Percentiles rank a stretch among this genome's conserved stretches.
Conservation (phyloP, 1,140 invertebrate species). For the Sarcophaga peregrina region DNA sequence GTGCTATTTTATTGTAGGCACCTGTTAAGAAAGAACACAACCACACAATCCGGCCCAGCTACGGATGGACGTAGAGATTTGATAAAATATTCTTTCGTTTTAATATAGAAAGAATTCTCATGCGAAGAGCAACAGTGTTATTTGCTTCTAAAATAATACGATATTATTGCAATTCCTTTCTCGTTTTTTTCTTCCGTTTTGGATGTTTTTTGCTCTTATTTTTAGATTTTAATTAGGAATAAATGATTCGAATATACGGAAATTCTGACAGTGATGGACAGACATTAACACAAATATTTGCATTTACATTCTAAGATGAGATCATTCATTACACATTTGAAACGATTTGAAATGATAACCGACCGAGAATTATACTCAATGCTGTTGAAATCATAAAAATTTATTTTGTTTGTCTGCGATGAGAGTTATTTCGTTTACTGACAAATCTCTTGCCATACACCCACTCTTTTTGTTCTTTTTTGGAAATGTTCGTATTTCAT, state of each 20-base stretch:
- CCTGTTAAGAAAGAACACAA: not conserved
- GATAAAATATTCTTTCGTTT: no score
- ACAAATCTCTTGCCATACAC: not conserved
- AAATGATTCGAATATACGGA: not conserved
- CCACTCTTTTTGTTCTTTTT: not conserved
- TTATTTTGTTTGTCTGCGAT: not conserved
- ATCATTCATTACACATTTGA: not conserved
- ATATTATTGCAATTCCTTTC: not conserved
- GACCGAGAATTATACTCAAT: not conserved
- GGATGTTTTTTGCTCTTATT: not conserved
- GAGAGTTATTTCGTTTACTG: not conserved
- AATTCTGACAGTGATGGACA: constrained; percentile 8
- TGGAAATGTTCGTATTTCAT: not conserved
- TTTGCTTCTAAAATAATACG: not conserved
- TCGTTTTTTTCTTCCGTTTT: not conserved
- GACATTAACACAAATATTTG: not conserved
- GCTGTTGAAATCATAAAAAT: not conserved
- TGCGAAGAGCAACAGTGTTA: not conserved
- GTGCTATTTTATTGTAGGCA: not conserved
- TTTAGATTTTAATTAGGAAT: not conserved
- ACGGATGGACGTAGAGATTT: no score
- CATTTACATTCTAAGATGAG: not conserved
- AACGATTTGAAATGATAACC: not conserved
- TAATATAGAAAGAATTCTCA: not conserved
- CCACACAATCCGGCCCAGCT: not conserved